These are phyloP conservation scores for Ammodytes dubius DNA, from an alignment of 2,113 vertebrate species.

Conservation along the genomic window DNA sequence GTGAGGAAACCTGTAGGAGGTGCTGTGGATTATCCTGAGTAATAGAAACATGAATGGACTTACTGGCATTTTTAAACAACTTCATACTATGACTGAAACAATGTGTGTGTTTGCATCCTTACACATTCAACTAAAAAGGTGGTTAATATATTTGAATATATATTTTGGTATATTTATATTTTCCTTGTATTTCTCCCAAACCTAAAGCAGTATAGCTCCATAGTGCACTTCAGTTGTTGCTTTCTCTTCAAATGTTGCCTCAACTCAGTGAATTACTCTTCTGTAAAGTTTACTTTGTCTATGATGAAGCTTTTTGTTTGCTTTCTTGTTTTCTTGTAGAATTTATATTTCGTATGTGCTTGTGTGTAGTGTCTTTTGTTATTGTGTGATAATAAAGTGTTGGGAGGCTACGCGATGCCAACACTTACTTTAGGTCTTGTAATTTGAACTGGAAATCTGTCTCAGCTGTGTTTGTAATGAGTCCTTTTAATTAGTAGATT, in stretches of 20 bases:
- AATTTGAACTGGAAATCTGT: conserved; percentile 19
- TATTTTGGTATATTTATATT: no score
- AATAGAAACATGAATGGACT: neutral
- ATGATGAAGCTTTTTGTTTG: neutral
- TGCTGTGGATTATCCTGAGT: neutral
- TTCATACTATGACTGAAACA: neutral
- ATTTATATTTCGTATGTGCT: neutral
- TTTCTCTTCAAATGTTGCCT: neutral
- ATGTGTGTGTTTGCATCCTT: neutral
- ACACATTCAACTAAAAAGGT: neutral
- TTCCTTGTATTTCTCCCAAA: neutral
- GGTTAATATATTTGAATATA: no score
- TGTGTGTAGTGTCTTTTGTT: neutral
- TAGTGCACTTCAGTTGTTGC: neutral
- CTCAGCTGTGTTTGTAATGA: conserved; percentile 51
- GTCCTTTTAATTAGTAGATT: conserved; percentile 48
- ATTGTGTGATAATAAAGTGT: neutral
- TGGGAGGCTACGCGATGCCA: neutral
- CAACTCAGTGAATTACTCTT: neutral
- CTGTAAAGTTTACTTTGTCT: neutral
- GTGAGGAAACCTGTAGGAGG: no score
- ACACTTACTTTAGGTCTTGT: neutral
- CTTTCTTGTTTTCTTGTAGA: neutral
- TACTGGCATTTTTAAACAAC: neutral
- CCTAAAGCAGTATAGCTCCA: neutral